These are phyloP conservation scores for Lamprotornis superbus DNA, from an alignment of 2,113 vertebrate species.

Conservation along the genomic window DNA sequence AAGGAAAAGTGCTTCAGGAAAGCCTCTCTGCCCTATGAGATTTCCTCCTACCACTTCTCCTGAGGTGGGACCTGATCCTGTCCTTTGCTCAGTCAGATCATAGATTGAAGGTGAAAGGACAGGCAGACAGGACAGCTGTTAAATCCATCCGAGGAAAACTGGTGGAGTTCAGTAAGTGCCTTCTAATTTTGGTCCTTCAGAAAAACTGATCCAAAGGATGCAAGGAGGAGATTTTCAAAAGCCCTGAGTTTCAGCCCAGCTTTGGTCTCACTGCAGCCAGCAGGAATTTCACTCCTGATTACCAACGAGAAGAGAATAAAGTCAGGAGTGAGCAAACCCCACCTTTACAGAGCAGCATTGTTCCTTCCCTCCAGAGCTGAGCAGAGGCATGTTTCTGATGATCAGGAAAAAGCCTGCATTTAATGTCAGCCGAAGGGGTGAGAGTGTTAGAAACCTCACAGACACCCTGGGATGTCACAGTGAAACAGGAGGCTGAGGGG, in stretches of 20 bases:
- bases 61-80: background rate
- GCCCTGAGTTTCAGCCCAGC: background rate
- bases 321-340: background rate
- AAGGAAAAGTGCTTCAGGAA: background rate
- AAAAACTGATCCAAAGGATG: background rate
- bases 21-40: background rate
- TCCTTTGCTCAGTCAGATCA: rapidly evolving
- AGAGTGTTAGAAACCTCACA: background rate
- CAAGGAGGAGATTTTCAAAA: background rate
- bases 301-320: background rate
- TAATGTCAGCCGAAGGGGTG: background rate
- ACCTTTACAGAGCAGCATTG: background rate
- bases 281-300: background rate
- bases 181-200: background rate
- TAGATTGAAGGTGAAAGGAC: background rate
- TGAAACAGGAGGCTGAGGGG: background rate
- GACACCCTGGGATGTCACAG: background rate
- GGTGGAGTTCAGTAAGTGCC: background rate
- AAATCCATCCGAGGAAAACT: background rate
- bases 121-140: background rate
- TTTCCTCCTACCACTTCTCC: background rate
- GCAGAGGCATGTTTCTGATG: background rate
- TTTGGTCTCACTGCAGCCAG: background rate
- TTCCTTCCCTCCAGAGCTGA: background rate
- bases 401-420: background rate